phyloP scores from a whole-genome alignment of 1,140 invertebrate species.

The Papilio polytes region DNA sequence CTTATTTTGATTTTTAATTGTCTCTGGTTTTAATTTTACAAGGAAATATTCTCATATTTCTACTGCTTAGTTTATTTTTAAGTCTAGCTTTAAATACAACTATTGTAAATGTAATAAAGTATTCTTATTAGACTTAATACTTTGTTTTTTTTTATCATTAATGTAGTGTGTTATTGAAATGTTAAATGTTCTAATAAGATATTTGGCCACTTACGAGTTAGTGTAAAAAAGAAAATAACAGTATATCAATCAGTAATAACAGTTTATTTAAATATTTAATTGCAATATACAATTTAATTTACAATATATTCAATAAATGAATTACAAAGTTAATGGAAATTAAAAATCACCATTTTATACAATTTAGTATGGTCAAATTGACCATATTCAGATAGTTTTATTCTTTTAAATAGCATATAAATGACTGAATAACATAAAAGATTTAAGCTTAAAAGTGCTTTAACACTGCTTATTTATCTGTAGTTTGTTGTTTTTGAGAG shows the following conservation, averaged over 20 bases:
- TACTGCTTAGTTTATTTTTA: background rate
- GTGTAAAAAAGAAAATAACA: background rate
- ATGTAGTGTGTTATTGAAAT: background rate
- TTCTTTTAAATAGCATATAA: background rate
- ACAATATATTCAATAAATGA: constrained; percentile 52
- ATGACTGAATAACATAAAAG: constrained; percentile 6
- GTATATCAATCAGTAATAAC: constrained; percentile 54
- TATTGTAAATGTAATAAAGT: constrained; percentile 7
- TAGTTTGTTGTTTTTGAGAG: background rate
- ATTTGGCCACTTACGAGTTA: background rate
- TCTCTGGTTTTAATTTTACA: background rate
- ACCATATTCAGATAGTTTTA: background rate
- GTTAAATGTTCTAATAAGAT: background rate
- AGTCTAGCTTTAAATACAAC: background rate
- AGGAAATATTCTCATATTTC: background rate
- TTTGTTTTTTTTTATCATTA: background rate
- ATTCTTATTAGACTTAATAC: background rate
- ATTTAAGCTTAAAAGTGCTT: background rate
- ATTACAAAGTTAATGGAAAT: constrained; percentile 50
- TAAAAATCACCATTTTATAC: constrained; percentile 31
- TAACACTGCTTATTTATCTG: too few species aligned
- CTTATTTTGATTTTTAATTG: background rate
- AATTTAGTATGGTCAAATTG: constrained; percentile 6
- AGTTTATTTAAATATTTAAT: constrained; percentile 67
- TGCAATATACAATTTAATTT: constrained; percentile 51